Base-by-base conservation (phyloP, 1,140 invertebrate species). In the Drosophila asahinai region DNA sequence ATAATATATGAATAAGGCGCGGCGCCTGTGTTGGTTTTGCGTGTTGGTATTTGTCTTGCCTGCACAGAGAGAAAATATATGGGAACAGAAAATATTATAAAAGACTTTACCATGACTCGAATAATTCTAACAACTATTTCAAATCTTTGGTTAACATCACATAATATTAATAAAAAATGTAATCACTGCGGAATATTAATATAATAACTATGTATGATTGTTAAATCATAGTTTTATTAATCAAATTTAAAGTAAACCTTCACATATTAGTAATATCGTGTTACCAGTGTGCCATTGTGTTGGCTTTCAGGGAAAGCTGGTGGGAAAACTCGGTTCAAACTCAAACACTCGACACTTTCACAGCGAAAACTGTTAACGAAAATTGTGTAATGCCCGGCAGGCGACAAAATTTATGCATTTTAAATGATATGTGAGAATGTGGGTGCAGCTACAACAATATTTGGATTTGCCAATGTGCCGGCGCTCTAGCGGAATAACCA, bases 331-430 rank as follows among this genome's bases (percentile, higher is more conserved):
- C 43, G 67, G 70, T 47, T 72, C 30, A 60, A 86, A 91, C 83
- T 91, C 83, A 91, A 91, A 91, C 81, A 87, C 57, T 71, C 81
- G 71, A 78, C 81, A 89, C 82, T 81, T 65, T 71, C 61, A 77
- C 86, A 71, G 52, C 70, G 68, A 74, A 87, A 89, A 89, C 87
- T 81, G 81, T 84, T 89, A 87, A 81, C 81, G 66, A 83, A 84
- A 81, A 71, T 89, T 83, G 65, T 76, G 76, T 67, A 68, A 81
- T 65, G 63, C 82, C 82, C 78, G 83, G 64, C 75, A 86, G 59
- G 67, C 80, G 77, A 61, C 70, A 67, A 71, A 87, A 87, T 80
- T 77, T 86, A 86, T 86, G 83, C 76, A 82, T 80, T 81, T 64
- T 80, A 87, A 80, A 86, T 86, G 70, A 86, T 82, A 82, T 82